Base-by-base conservation (phyloP, 2,888 invertebrate species). In the Hemicrepidius hirtus region DNA sequence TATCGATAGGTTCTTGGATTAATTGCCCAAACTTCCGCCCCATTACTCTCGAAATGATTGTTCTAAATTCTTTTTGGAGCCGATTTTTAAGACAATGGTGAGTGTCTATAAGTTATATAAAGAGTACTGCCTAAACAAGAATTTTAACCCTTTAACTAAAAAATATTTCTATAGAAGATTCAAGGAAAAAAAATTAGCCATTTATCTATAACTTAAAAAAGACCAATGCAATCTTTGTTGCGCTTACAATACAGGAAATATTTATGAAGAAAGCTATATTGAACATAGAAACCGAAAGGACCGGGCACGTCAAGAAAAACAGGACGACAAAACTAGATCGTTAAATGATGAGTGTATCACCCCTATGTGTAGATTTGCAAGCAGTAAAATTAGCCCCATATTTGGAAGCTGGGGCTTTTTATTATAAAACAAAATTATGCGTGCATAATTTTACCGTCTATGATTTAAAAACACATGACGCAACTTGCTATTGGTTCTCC, bases 401-500 rank as follows among this genome's bases (percentile, higher is more conserved):
- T 16, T 35, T 76, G 13, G 21, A 64, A 46, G 71, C 71, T 28
- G 40, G 60, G 32, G 72, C 70, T 16, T 66, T 77, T 64, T 76
- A 77, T 55, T 76, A 74, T 44, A 75, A 77, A 71, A 76, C 73
- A 10, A 77, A 76, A 46, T 68, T 76, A 40, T 65, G 63, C 35
- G 71, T 74, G 0, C 75, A 77, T 53, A 77, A 77, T 64, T 77
- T 71, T 63, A 76, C 76, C 3, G 65, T 75, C 6, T 77, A 74
- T 41, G 75, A 75, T 50, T 57, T 77, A 44, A 53, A 18, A 37
- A 46, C 64, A 40, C 49, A 74, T 18, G 68, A 73, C n/a, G 65
- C 50, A 7, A 55, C 53, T 5, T 75, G 71, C 60, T 76, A 76
- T 55, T 71, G 66, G 59, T 76, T 35, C 13, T 20, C 16, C 9